Base-by-base conservation (phyloP, 2,113 vertebrate species). In the Scytalopus superciliaris region DNA sequence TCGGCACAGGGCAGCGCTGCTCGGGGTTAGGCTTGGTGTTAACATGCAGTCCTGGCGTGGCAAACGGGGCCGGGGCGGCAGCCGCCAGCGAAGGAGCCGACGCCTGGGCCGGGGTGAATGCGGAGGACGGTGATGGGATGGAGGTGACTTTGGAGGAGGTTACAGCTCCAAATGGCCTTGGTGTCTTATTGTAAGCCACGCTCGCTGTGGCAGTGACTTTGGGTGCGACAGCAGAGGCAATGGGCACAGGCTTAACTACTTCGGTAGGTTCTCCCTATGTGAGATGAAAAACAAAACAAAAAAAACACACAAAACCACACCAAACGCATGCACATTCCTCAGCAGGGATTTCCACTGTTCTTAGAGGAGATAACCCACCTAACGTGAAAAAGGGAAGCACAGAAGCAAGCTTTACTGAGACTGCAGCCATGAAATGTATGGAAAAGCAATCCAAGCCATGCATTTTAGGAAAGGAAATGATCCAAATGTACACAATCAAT, bases 211-310 rank as follows among this genome's bases (percentile, higher is more conserved):
- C 93, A 92, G 98, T 93, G 97, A 97, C 97, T 98, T 98, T 98
- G 52, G 98, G 97, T 79, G 98, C 98, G 86, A 97, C 95, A 96
- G 98, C 97, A 97, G 98, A 97, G 98, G 98, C 95, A 98, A 99
- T 98, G 96, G 99, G 99, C 94, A 99, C 98, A 88, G 99, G 98
- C 93, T 99, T 99, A 98, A 99, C 98, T 98, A 99, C 98, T 98
- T 99, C 98, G 96, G 98, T 96, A 94, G 98, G 97, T 96, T 98
- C 96, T 91, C 97, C 98, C 99, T 99, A 98, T 53, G 97, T 55
- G 68, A 97, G 96, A 90, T 82, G 98, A 96, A 97, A 96, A 98
- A 98, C 94, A 98, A 97, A 98, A n/a, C n/a, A n/a, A 97, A 97
- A 95, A 96, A 98, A 98, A 98, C 97, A 98, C 97, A 97, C 93